Base-by-base conservation (phyloP, 2,113 vertebrate species). In the Paradoxurus hermaphroditus region DNA sequence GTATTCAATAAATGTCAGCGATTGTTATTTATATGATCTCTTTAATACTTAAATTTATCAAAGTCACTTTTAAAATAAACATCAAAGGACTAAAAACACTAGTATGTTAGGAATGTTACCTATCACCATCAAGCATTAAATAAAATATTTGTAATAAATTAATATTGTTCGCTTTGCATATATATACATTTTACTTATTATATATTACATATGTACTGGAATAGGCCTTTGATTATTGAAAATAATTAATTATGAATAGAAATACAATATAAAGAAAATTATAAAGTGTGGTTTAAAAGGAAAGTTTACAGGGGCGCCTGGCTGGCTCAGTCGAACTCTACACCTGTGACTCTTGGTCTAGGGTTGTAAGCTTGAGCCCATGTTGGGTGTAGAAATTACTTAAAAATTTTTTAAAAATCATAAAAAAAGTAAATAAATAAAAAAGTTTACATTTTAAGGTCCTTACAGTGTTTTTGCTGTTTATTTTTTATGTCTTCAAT, bases 171-270 rank as follows among this genome's bases (percentile, higher is more conserved):
- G 88, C 39, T 73, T 68, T 93, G 46, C 12, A 88, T 21, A 49
- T 95, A 89, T 95, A 27, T 91, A 51, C 13, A 96, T 96, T 90
- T 95, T 73, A 63, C 88, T 95, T 91, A 49, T 91, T 92, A 34
- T 75, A 11, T 78, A 29, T 92, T 96, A 21, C 23, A 70, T 56
- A 65, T 5, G 72, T 78, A 68, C 21, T 86, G 11, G 65, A 91
- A 86, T 86, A 92, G 85, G 19, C 51, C 46, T 95, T 83, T 96
- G 44, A 49, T 85, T 83, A 75, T 86, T 86, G 36, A 70, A 95
- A 95, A 79, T 77, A 44, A 68, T 56, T 31, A 23, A 68, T 73
- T 59, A 31, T 86, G 68, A 88, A 59, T 84, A 92, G 23, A 84
- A 49, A 90, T 88, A 78, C 18, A 92, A 1, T 81, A 4, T 95